Evolutionary conservation across 2,797 vertebrate species (phyloP), one percentile per base, ranked within the genome.

Genomic region (Loris lydekkerianus): DNA sequence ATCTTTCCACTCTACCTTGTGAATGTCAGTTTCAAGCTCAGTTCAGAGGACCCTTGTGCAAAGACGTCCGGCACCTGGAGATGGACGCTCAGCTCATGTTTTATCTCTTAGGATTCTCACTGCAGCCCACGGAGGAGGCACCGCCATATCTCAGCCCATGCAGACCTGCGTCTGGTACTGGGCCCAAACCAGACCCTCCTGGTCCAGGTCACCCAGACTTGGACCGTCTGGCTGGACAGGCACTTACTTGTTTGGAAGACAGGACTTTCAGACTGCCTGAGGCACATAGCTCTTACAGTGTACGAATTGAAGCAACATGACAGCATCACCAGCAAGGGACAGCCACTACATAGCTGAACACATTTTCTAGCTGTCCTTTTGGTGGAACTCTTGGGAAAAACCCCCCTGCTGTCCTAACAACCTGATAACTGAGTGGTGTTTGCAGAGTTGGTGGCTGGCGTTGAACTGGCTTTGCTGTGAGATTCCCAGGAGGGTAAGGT

Each of bases 401-500:
- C 34, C 96, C 72, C 78, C 46, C 37, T 78, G 29, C 37, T 27
- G 37, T 58, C 53, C 81, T 78, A 92, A 94, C 21, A 86, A 96
- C 56, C 70, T 63, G 72, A 27, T 43, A 72, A 60, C 58, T 78
- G 61, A 93, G 60, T 29, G 25, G 11, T 10, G 10, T 60, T 87
- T 80, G 56, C 17, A 70, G 95, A 96, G 94, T 37, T 49, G 95
- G 91, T 93, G 25, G 20, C 46, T 97, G 40, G 80, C 86, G 69
- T 94, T 94, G 81, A 65, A 40, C 4, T 67, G 46, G 89, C 61
- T 96, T 98, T 97, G 94, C 63, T 69, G 58, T 93, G 70, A 93
- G 73, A 86, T 94, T 98, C 80, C 94, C 95, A 43, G 80, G 86
- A 97, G 97, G 94, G 93, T 72, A 92, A 92, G 96, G 83, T 70